phyloP scores from a whole-genome alignment of 23 tunicate genomes.

The Halocynthia aurantium region DNA sequence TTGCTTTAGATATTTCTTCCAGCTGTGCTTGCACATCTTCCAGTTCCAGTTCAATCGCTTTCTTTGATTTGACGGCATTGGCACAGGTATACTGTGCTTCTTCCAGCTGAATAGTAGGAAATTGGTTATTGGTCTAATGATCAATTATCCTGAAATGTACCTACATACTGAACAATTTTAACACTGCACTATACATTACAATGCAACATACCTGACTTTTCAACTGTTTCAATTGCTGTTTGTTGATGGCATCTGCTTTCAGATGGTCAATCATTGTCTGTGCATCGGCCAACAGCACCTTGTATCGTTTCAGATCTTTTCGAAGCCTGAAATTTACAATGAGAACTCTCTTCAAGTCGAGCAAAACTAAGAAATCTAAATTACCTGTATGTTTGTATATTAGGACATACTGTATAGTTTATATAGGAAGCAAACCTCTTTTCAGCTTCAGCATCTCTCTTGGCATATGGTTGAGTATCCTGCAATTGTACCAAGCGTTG shows the following conservation, averaged over 20 bases:
- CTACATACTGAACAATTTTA: background rate
- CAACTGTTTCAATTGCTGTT: slow-evolving; percentile 80
- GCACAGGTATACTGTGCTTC: slow-evolving; percentile 65
- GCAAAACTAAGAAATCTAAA: too few species aligned
- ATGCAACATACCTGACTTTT: slow-evolving; percentile 54
- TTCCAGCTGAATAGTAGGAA: slow-evolving; percentile 47
- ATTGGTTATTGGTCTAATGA: background rate
- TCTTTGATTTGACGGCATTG: slow-evolving; percentile 80
- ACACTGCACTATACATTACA: background rate
- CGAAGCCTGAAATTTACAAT: slow-evolving; percentile 20
- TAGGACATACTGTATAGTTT: too few species aligned
- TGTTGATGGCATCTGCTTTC: slow-evolving; percentile 69
- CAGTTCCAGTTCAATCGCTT: slow-evolving; percentile 79
- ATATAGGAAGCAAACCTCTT: slow-evolving; percentile 2
- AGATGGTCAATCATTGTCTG: slow-evolving; percentile 89
- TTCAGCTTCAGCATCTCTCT: slow-evolving; percentile 24
- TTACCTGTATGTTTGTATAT: too few species aligned
- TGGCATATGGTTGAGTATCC: slow-evolving; percentile 16
- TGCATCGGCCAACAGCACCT: slow-evolving; percentile 86
- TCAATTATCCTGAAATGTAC: background rate
- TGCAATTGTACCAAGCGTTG: slow-evolving; percentile 40
- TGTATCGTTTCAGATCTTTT: slow-evolving; percentile 78
- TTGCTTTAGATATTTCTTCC: slow-evolving; percentile 66
- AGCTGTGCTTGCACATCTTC: slow-evolving; percentile 91
- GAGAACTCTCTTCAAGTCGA: too few species aligned